Evolutionary conservation across 2,797 vertebrate genomes (phyloP).

Genomic region (Rhinophrynus dorsalis): DNA sequence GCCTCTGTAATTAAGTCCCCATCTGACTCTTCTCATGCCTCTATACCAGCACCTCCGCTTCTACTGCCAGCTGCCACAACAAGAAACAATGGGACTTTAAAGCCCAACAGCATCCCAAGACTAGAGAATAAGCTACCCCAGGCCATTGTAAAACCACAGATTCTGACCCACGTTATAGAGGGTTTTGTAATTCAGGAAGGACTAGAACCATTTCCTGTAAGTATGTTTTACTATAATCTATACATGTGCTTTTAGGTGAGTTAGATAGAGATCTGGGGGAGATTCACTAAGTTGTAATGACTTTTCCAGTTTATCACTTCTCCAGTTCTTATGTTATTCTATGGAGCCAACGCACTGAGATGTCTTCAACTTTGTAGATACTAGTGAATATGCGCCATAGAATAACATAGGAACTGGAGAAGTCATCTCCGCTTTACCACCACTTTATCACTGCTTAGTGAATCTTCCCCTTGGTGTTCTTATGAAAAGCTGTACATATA

Average conservation of each 20-base stretch:
- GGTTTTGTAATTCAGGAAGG: constrained; percentile 98
- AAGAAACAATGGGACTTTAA: constrained; percentile 72
- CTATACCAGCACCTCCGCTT: constrained; percentile 69
- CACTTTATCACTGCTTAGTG: no score
- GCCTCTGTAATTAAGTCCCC: constrained; percentile 79
- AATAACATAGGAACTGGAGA: no score
- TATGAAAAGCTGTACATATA: no score
- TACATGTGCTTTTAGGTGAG: neutral
- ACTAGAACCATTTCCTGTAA: constrained; percentile 92
- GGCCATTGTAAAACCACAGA: constrained; percentile 82
- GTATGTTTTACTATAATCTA: constrained; percentile 44
- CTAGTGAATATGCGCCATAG: no score
- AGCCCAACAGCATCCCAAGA: constrained; percentile 68
- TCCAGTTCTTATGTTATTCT: no score
- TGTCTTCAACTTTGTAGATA: no score
- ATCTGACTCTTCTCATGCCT: constrained; percentile 69
- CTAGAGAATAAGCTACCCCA: constrained; percentile 77
- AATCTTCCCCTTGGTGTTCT: no score
- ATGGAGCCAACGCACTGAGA: no score
- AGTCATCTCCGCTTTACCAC: no score
- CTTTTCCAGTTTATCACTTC: no score
- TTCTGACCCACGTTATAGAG: constrained; percentile 94
- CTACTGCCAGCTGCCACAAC: constrained; percentile 74
- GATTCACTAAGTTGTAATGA: no score
- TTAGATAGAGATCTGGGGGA: no score